Conservation (phyloP, 1,140 invertebrate species). For the Acromyrmex echinatior region DNA sequence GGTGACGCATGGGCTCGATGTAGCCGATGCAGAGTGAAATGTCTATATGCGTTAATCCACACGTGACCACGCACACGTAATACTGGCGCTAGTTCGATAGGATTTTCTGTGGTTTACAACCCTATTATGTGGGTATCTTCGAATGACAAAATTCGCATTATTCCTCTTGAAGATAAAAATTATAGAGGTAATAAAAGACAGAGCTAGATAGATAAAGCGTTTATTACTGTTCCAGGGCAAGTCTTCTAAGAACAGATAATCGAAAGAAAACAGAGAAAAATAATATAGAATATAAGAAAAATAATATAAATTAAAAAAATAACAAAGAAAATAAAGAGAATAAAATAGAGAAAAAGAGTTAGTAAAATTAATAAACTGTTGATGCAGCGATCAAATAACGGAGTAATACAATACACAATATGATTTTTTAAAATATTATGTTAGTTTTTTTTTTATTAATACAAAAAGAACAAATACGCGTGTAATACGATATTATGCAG, state of each 20-base stretch:
- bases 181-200: neutral
- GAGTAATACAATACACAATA: neutral
- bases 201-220: no score
- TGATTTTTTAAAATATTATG: constrained; percentile 7
- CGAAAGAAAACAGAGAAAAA: no score
- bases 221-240: no score
- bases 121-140: neutral
- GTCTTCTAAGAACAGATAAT: no score
- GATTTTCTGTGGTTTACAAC: neutral
- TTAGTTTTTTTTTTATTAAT: no score
- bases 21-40: neutral
- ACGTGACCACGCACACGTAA: neutral
- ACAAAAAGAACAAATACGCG: neutral
- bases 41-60: constrained; percentile 35
- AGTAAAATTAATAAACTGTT: neutral
- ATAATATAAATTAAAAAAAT: no score
- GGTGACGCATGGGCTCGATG: constrained; percentile 42
- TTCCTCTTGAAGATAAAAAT: neutral
- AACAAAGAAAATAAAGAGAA: no score
- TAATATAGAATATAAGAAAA: no score
- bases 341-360: no score
- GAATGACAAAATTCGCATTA: neutral
- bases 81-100: no score
- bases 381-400: neutral
- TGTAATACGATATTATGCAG: neutral